Evolutionary conservation across 2,888 invertebrate genomes (phyloP), one percentile per base, ranked within the genome.

Genomic region (Opisthograptis luteolata): DNA sequence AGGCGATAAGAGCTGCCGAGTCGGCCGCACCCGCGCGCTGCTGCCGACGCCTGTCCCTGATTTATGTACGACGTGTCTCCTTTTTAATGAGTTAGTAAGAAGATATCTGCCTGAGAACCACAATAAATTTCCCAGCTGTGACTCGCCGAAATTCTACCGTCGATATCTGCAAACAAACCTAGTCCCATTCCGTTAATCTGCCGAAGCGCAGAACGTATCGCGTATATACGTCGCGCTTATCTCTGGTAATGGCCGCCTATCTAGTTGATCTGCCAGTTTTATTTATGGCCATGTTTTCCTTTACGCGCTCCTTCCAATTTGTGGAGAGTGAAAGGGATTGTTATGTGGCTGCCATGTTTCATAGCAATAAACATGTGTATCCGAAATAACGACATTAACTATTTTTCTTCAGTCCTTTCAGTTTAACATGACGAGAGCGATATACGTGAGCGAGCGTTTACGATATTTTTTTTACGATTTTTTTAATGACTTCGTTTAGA

Each of bases 31-130:
- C 63, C 68, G 66, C 62, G 57, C 60, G 54, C 58, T 61, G 62
- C 55, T 59, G 64, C 72, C 78, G 70, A 70, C 76, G 75, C 80
- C 79, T 73, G 73, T 64, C 65, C 80, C 81, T 88, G 90, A 90
- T 90, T 90, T 90, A 90, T 90, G 86, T 86, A 81, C 87, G 87
- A 84, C 87, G 83, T 86, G 87, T 88, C 88, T 89, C 88, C 87
- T 89, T 87, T 90, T 90, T 90, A 90, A 90, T 89, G 90, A 89
- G 89, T 82, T 85, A 74, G 87, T 87, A 89, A 88, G 87, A 89
- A 87, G 88, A 89, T 90, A 90, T 89, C 87, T 82, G 79, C 75
- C 73, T 68, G 81, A 82, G 80, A 78, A 77, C 81, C 77, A 83
- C 85, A 82, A 89, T 90, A 89, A 89, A 89, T 89, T 86, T 83